Conservation (phyloP, 64 coral and sea anemone genomes). For the Montipora capricornis region DNA sequence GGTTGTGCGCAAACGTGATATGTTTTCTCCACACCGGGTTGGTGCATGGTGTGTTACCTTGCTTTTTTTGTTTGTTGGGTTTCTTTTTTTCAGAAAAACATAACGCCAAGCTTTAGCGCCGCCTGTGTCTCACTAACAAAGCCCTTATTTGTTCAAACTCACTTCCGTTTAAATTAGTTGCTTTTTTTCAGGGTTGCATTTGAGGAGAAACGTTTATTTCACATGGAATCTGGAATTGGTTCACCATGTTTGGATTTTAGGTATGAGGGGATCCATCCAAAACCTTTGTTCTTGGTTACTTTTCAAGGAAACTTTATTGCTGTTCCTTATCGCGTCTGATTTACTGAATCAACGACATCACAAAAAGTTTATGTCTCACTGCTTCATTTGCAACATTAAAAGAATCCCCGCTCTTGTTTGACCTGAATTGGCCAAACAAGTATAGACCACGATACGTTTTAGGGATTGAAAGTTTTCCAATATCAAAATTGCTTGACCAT, state of each 20-base stretch:
- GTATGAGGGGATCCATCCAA: conserved; percentile 12
- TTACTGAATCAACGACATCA: not conserved
- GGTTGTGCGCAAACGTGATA: too few relatives aligned
- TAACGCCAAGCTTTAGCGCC: not conserved
- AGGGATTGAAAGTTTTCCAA: not conserved
- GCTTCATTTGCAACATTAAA: too few relatives aligned
- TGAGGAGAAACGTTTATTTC: conserved; percentile 61
- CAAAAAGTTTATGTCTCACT: not conserved
- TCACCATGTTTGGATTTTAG: conserved; percentile 94
- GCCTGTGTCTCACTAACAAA: not conserved
- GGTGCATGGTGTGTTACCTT: too few relatives aligned
- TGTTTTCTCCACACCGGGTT: too few relatives aligned
- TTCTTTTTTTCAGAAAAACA: not conserved
- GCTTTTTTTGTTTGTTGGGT: not conserved
- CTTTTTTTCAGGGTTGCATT: conserved; percentile 65
- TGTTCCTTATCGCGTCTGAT: too few relatives aligned
- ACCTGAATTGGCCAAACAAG: not conserved
- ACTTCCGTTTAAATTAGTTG: not conserved
- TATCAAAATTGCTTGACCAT: not conserved
- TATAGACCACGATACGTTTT: not conserved
- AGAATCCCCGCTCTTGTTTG: too few relatives aligned
- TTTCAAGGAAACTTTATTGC: not conserved
- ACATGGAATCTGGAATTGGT: conserved; percentile 92
- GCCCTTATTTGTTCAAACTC: not conserved
- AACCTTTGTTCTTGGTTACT: not conserved